Percentiles rank a stretch among this genome's conserved stretches.
phyloP scores from a whole-genome alignment of 2,113 vertebrate genomes.

The Aspidoscelis tigris region DNA sequence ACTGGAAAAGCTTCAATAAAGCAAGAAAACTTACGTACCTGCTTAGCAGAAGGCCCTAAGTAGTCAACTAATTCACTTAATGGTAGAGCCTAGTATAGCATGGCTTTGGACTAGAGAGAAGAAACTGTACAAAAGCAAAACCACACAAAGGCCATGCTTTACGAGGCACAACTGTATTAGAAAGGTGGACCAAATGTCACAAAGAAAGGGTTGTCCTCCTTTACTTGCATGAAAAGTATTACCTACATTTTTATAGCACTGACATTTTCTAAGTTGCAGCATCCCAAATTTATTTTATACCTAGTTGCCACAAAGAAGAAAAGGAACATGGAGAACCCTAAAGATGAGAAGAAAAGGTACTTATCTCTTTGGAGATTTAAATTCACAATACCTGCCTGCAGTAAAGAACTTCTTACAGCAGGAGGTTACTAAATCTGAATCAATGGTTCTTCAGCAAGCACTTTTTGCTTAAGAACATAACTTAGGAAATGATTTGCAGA shows the following conservation, averaged over 20 bases:
- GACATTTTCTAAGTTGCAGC: not conserved
- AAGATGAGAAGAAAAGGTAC: not conserved
- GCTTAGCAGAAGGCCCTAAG: too few relatives aligned
- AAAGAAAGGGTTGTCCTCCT: too few relatives aligned
- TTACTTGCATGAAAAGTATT: not conserved
- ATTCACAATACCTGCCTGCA: not conserved
- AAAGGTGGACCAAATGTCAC: too few relatives aligned
- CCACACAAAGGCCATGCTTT: too few relatives aligned
- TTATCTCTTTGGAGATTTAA: conserved; percentile 4
- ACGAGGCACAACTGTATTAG: too few relatives aligned
- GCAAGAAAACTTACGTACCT: too few relatives aligned
- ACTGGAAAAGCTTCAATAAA: too few relatives aligned
- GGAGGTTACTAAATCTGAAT: not conserved
- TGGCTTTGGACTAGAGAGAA: too few relatives aligned
- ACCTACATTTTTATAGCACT: not conserved
- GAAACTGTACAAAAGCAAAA: too few relatives aligned
- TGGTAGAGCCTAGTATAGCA: too few relatives aligned
- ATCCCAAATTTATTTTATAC: not conserved
- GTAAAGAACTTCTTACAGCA: not conserved
- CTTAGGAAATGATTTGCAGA: not conserved
- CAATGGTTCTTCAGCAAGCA: not conserved
- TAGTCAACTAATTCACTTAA: too few relatives aligned
- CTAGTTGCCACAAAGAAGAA: not conserved
- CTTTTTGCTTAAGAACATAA: not conserved
- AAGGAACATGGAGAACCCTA: not conserved